Evolutionary conservation across 2,797 vertebrate genomes (phyloP), one percentile per base, ranked within the genome.

Genomic region (Semaprochilodus insignis): DNA sequence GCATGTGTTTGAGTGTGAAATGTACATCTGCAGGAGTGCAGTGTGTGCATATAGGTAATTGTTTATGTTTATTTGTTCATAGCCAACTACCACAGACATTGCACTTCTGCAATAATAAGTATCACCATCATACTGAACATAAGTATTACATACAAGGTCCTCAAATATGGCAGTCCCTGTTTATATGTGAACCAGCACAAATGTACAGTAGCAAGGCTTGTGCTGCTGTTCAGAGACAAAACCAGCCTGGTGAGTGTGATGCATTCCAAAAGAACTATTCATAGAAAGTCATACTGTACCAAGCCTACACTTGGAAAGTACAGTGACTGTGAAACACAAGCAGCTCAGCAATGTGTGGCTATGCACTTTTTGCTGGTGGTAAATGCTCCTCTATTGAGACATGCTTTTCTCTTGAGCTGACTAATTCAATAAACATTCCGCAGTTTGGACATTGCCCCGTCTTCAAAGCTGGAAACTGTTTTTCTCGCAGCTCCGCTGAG

Each of bases 391-490:
- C 55, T 67, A 83, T 83, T 14, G 10, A 73, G 82, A 79, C 60
- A 62, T 72, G 69, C 8, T 87, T 71, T 76, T 82, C 59, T 63
- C 74, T 74, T n/a, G 16, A 59, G 63, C 63, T 83, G 81, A 86
- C 66, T 83, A 85, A 85, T 86, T 87, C 67, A 85, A 81, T 85
- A 84, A 85, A 86, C 86, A 85, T 87, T 87, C 75, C 80, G 85
- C 40, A 55, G 23, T 23, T 81, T 81, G 77, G 79, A 85, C 70
- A 82, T 72, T 84, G 85, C 72, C 81, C 83, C n/a, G 25, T 82
- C 51, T 76, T 78, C 74, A 51, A 81, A 67, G 55, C 55, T 71
- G 54, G 48, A 83, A 73, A 76, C 57, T 54, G 72, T 76, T 63
- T 83, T 81, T 60, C 19, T 51, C 55, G 27, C 11, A 75, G 16